Evolutionary conservation across 2,797 vertebrate genomes (phyloP), one percentile per base, ranked within the genome.

Genomic region (Cryptoblepharus egeriae): DNA sequence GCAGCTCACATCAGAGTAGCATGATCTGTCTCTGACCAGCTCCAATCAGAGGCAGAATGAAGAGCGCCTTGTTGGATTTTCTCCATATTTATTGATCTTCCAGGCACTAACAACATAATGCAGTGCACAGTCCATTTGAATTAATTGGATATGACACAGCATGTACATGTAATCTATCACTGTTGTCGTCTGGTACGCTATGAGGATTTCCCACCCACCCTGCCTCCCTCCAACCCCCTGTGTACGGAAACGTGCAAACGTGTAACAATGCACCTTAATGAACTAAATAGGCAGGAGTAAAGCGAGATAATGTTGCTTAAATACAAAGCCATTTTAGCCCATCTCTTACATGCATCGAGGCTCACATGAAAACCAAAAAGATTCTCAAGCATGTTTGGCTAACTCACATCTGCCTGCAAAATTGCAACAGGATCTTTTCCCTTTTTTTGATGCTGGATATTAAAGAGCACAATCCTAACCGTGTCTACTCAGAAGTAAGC

Each of bases 71-170:
- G 93, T 96, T 97, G 96, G 96, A 95, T 93, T 95, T 94, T 91
- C 94, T 97, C 96, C 97, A 95, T 97, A 97, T 97, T 97, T 99
- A 99, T 98, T 97, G 98, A 99, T 99, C 98, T 96, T 94, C 96
- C 95, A 95, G 94, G 96, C 95, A 97, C 97, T 96, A 94, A 96
- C 96, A 96, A 96, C 96, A 96, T 97, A 97, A 97, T 97, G 96
- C 95, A 93, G 94, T 95, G 94, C 97, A 97, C 97, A 97, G 97
- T 97, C 96, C 94, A 96, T 98, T 97, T 97, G 97, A 98, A 96
- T 97, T 98, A 98, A 99, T 98, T 98, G 97, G 97, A 98, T 97
- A 97, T 97, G 98, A 98, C 97, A 98, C 95, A 96, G 96, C 95
- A 94, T 97, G 97, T 96, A 98, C 95, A 90, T 97, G 96, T 97